Conservation (phyloP, 2,113 vertebrate species). For the Monopterus albus region DNA sequence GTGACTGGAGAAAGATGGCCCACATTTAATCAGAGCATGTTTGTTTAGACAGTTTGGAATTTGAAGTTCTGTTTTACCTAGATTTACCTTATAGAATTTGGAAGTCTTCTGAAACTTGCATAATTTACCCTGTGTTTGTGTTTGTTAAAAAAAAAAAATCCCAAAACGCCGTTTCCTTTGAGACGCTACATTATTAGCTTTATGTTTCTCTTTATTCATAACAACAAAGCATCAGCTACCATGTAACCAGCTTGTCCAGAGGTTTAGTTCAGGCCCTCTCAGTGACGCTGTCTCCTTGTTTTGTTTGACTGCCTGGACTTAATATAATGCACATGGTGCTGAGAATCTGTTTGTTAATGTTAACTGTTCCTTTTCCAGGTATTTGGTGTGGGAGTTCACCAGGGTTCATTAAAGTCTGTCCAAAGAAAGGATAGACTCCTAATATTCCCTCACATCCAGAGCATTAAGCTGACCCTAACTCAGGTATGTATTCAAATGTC, state of each 20-base stretch:
- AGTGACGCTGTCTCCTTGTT: neutral
- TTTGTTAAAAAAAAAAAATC: too few relatives aligned
- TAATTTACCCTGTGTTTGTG: too few relatives aligned
- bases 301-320: neutral
- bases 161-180: neutral
- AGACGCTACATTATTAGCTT: neutral
- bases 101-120: too few relatives aligned
- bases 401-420: slow-evolving; percentile 80
- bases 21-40: too few relatives aligned
- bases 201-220: neutral
- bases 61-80: too few relatives aligned
- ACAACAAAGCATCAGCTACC: neutral
- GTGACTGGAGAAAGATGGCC: too few relatives aligned
- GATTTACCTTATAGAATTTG: too few relatives aligned
- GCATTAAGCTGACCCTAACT: slow-evolving; percentile 90
- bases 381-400: slow-evolving; percentile 89
- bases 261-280: neutral
- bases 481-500: slow-evolving; percentile 83
- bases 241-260: neutral
- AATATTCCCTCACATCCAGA: slow-evolving; percentile 91
- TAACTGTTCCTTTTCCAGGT: slow-evolving; percentile 79
- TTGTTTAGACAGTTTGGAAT: too few relatives aligned
- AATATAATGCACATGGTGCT: neutral
- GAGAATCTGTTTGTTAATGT: slow-evolving; percentile 3
- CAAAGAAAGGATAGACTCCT: slow-evolving; percentile 84